Evolutionary conservation across 30 jellyfish, hydroid and myxozoan species (phyloP).

Genomic region (Cassiopea andromeda): DNA sequence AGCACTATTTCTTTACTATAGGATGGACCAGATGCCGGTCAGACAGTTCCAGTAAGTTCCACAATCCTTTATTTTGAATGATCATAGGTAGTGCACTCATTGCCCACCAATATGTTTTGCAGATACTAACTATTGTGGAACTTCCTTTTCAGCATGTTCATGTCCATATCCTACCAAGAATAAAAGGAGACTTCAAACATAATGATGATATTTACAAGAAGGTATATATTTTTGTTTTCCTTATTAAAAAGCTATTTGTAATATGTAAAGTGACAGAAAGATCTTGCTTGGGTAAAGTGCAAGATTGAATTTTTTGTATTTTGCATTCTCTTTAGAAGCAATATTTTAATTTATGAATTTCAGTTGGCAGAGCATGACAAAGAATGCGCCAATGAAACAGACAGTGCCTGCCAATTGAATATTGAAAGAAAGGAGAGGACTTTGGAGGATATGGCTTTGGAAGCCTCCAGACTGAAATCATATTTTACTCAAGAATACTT

Average conservation of each 20-base stretch:
- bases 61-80: background rate
- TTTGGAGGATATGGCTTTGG: conserved; percentile 83
- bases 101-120: background rate
- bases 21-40: conserved; percentile 99
- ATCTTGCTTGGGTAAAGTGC: background rate
- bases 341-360: background rate
- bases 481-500: conserved; percentile 10
- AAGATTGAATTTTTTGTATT: background rate
- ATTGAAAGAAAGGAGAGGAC: conserved; percentile 44
- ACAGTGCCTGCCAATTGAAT: background rate
- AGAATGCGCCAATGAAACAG: conserved; percentile 21
- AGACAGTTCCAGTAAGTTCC: conserved; percentile 82
- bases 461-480: conserved; percentile 69
- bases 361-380: conserved; percentile 92
- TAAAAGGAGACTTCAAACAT: conserved; percentile 71
- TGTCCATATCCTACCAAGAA: conserved; percentile 88
- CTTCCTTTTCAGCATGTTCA: conserved; percentile 87
- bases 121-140: background rate
- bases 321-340: background rate
- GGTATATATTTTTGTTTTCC: conserved; percentile 23
- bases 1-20: background rate
- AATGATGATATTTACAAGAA: conserved; percentile 85
- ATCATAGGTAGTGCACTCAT: background rate
- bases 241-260: too few species aligned
- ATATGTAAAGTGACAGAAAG: background rate